Conservation (phyloP, 2,888 invertebrate species). For the Pediacus dermestoides region DNA sequence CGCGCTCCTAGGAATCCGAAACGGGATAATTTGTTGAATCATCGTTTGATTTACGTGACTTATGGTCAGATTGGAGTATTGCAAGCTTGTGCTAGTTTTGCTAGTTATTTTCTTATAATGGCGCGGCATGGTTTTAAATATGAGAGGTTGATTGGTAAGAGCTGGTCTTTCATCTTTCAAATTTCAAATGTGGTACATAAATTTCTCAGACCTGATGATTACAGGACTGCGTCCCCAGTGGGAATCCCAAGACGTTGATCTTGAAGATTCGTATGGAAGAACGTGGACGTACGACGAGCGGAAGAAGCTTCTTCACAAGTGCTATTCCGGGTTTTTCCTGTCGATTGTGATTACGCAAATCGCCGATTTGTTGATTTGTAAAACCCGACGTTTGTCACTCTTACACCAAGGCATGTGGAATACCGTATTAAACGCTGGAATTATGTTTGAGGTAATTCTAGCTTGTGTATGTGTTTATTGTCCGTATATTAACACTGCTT, state of each 20-base stretch:
- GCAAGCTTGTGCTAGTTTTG: constrained; percentile 78
- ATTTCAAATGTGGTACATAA: too few species aligned
- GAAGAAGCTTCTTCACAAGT: constrained; percentile 66
- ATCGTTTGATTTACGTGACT: constrained; percentile 69
- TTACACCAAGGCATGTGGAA: constrained; percentile 73
- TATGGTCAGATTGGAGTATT: constrained; percentile 85
- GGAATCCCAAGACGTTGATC: constrained; percentile 62
- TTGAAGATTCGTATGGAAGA: constrained; percentile 72
- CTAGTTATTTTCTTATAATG: constrained; percentile 74
- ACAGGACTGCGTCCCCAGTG: constrained; percentile 60
- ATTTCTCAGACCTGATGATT: too few species aligned
- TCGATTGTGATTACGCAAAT: constrained; percentile 75
- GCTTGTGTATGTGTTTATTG: constrained; percentile 64
- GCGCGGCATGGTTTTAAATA: constrained; percentile 77
- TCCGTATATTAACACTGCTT: constrained; percentile 62
- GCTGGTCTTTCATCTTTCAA: too few species aligned
- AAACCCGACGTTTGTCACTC: constrained; percentile 70
- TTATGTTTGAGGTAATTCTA: constrained; percentile 57
- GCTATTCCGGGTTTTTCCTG: constrained; percentile 77
- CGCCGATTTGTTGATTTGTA: constrained; percentile 75
- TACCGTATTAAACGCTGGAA: constrained; percentile 58
- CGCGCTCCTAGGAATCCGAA: constrained; percentile 55
- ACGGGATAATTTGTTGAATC: constrained; percentile 55
- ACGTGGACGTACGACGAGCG: constrained; percentile 69
- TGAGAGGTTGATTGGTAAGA: constrained; percentile 52